Evolutionary conservation across 2,797 vertebrate species (phyloP).

Genomic region (Fundulus diaphanus): DNA sequence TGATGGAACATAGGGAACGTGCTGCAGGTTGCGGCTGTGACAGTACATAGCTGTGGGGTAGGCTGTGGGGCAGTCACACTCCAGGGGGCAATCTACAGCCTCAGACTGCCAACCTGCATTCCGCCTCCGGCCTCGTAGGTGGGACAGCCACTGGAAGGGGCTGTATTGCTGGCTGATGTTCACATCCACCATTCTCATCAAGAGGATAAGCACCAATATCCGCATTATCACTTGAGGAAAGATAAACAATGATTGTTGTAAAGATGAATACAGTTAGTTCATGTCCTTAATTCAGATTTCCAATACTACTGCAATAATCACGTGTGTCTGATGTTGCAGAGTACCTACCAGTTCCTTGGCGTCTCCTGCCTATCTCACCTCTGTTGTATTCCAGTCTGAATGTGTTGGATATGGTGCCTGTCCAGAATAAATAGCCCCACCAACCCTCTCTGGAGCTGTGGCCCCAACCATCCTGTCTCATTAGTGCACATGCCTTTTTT

Average conservation of each 20-base stretch:
- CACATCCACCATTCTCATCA: slow-evolving; percentile 61
- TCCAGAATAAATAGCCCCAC: slow-evolving; percentile 49
- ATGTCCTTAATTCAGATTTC: background rate
- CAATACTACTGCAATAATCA: background rate
- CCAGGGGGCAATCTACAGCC: slow-evolving; percentile 87
- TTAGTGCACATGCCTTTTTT: slow-evolving; percentile 61
- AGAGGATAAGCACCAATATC: slow-evolving; percentile 58
- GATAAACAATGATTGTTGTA: background rate
- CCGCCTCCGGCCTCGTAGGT: slow-evolving; percentile 65
- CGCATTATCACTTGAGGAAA: slow-evolving; percentile 66
- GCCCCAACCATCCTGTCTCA: slow-evolving; percentile 39
- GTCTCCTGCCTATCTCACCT: slow-evolving; percentile 38
- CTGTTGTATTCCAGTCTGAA: slow-evolving; percentile 39
- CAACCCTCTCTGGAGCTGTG: slow-evolving; percentile 28
- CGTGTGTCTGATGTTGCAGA: slow-evolving; percentile 2
- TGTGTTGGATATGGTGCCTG: slow-evolving; percentile 44
- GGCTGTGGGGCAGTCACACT: slow-evolving; percentile 89
- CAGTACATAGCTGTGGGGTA: slow-evolving; percentile 96
- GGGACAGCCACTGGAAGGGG: slow-evolving; percentile 74
- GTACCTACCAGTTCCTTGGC: slow-evolving; percentile 49
- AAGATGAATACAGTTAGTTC: background rate
- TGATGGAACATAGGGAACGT: slow-evolving; percentile 89
- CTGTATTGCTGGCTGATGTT: slow-evolving; percentile 52
- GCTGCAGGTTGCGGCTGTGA: slow-evolving; percentile 89
- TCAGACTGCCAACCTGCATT: slow-evolving; percentile 65